These are phyloP conservation scores for Diloba caeruleocephala DNA, from an alignment of 2,888 invertebrate genomes.

Conservation along the genomic window DNA sequence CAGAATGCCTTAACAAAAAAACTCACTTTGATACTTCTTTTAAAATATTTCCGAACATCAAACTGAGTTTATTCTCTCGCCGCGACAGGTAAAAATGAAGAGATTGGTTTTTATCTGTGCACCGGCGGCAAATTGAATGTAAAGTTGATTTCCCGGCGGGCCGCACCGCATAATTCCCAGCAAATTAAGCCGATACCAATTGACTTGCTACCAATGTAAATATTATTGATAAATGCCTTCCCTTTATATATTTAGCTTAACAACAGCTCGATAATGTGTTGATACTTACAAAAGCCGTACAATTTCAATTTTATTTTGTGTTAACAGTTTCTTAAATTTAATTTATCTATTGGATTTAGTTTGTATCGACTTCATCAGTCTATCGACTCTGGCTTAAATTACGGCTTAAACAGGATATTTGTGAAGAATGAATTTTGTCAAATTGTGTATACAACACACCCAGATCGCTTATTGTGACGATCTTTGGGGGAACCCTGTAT, in stretches of 20 bases:
- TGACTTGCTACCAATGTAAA: slow-evolving; percentile 84
- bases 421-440: too few species aligned
- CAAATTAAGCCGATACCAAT: slow-evolving; percentile 85
- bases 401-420: too few species aligned
- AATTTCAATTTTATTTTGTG: slow-evolving; percentile 19
- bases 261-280: slow-evolving; percentile 48
- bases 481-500: too few species aligned
- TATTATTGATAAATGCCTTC: slow-evolving; percentile 84
- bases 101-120: slow-evolving; percentile 87
- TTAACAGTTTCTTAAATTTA: neutral
- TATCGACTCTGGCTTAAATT: too few species aligned
- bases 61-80: slow-evolving; percentile 49
- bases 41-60: slow-evolving; percentile 31
- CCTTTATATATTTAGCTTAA: slow-evolving; percentile 66
- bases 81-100: slow-evolving; percentile 73
- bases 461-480: too few species aligned
- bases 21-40: slow-evolving; percentile 21
- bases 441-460: too few species aligned
- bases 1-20: too few species aligned
- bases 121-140: slow-evolving; percentile 84
- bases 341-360: too few species aligned
- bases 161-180: slow-evolving; percentile 80
- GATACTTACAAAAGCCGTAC: slow-evolving; percentile 38
- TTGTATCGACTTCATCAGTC: too few species aligned
- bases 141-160: slow-evolving; percentile 88